Percentiles rank a stretch among this genome's conserved stretches.
phyloP scores from a whole-genome alignment of 1,140 invertebrate genomes.

The Plectrocnemia conspersa region DNA sequence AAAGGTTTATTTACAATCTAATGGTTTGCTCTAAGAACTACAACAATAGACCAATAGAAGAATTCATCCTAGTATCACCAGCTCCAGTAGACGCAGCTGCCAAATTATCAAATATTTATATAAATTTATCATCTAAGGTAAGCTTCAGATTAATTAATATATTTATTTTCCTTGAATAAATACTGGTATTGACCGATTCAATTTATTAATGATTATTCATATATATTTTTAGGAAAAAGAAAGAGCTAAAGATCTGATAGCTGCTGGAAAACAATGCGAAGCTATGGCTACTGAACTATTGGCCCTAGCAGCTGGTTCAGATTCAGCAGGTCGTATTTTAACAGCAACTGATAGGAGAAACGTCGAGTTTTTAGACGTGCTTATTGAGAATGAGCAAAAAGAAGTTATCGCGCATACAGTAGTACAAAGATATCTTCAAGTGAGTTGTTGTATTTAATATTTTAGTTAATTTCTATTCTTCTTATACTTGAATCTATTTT shows the following conservation, averaged over 20 bases:
- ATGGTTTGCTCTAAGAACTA: constrained; percentile 98
- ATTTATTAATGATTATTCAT: not conserved
- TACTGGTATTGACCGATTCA: too few species aligned
- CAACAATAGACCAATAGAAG: constrained; percentile 93
- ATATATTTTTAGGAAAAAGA: constrained; percentile 78
- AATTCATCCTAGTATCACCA: constrained; percentile 93
- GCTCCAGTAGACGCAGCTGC: constrained; percentile 97
- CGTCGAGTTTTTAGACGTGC: constrained; percentile 92
- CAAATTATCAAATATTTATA: constrained; percentile 91
- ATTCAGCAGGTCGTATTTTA: constrained; percentile 87
- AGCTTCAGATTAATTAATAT: constrained; percentile 15
- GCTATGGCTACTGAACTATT: constrained; percentile 94
- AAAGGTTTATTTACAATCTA: constrained; percentile 95
- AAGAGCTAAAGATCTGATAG: constrained; percentile 90
- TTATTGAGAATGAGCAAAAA: constrained; percentile 98
- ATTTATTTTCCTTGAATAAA: not conserved
- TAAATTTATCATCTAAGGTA: constrained; percentile 80
- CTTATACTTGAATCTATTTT: constrained; percentile 31
- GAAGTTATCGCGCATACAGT: constrained; percentile 90
- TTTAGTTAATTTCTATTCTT: constrained; percentile 5
- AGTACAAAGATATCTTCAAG: constrained; percentile 82
- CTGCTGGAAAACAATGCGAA: constrained; percentile 93
- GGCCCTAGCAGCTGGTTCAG: constrained; percentile 86
- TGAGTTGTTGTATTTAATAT: constrained; percentile 59
- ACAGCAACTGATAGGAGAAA: constrained; percentile 88